Base-by-base conservation (phyloP, 1,140 invertebrate species). In the Listronotus bonariensis region DNA sequence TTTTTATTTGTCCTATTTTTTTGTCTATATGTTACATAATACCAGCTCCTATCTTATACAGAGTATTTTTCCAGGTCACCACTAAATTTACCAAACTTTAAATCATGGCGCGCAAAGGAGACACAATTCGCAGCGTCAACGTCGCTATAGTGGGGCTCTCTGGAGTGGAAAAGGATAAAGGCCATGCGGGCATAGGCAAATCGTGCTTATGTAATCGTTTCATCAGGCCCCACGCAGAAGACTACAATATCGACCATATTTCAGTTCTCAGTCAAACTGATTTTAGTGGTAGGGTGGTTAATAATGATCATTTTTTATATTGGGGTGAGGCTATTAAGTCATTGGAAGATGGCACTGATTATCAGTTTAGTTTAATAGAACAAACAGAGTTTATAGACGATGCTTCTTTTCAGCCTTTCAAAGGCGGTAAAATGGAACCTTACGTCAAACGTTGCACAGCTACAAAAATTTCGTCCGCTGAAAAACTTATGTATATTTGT, bases 311-410 rank as follows among this genome's bases (percentile, higher is more conserved):
- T 81, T 99, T 98, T 81, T 82, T 99, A 12, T 99, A 98, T 80
- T 99, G 96, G 96, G 97, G 97, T 55, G 95, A 96, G 75, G 90
- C 94, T n/a, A 86, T 86, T 12, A 96, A 97, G 80, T 84, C 86
- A 34, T 87, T 92, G 6, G 94, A 98, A 71, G 95, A 98, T 71
- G 92, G 92, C 8, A 84, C 89, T 56, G 95, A 98, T 75, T 94
- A 93, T 76, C 88, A 90, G 66, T 97, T 99, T 80, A 92, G 96
- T 80, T 88, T 99, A 17, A 89, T 99, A 49, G 97, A 99, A 79
- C 97, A 99, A 82, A 98, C 97, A 3, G 96, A 98, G 82, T 99
- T 99, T 75, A 94, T 99, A 72, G 97, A 99, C 77, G 97, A 99
- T 83, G 93, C 96, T 14, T 97, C 95, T 57, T 99, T 99, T 81